These are phyloP conservation scores for Phocoena sinus DNA, from an alignment of 2,113 vertebrate species.

Conservation along the genomic window DNA sequence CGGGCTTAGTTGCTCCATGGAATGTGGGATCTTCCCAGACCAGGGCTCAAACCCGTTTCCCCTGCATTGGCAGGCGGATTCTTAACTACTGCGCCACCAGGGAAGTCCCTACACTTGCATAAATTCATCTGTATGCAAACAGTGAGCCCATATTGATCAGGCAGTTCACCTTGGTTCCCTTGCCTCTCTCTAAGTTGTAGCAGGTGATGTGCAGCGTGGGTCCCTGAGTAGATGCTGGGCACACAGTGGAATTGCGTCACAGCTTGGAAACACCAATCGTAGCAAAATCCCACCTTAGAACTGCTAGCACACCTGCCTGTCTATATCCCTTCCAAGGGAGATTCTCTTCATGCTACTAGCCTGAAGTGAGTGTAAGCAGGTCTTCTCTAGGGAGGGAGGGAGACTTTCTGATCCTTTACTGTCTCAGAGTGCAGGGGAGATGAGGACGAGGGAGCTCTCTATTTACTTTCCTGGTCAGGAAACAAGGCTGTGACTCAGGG, in stretches of 20 bases:
- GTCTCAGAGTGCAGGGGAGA: rapidly evolving
- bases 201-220: background rate
- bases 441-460: background rate
- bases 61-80: no score
- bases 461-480: background rate
- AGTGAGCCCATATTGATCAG: background rate
- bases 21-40: no score
- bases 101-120: rapidly evolving
- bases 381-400: background rate
- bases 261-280: background rate
- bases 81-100: no score
- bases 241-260: background rate
- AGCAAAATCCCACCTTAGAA: background rate
- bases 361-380: background rate
- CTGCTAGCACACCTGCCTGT: background rate
- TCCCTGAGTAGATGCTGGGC: background rate
- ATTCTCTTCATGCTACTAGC: background rate
- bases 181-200: background rate
- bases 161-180: background rate
- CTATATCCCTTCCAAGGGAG: background rate
- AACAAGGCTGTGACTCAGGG: background rate
- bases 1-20: no score
- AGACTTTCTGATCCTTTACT: background rate
- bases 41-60: no score
- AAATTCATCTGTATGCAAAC: background rate